These are phyloP conservation scores for Melanerpes aurifrons DNA, from an alignment of 2,113 vertebrate species.

Conservation along the genomic window DNA sequence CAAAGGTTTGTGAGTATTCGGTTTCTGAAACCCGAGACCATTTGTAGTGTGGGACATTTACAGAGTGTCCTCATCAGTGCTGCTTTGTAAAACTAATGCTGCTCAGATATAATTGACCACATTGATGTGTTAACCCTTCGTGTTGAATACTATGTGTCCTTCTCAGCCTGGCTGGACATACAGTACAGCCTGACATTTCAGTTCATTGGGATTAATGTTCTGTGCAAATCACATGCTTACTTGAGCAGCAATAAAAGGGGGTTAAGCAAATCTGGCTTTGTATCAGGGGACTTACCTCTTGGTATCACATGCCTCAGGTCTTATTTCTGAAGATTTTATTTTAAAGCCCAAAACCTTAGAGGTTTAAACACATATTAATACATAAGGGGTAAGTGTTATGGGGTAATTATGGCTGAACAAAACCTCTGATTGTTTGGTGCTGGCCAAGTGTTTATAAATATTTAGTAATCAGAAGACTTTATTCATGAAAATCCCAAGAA, in stretches of 20 bases:
- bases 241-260: conserved; percentile 59
- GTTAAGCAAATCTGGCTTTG: conserved; percentile 69
- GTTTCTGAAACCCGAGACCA: conserved; percentile 43
- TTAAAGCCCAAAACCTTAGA: conserved; percentile 25
- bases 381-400: conserved; percentile 21
- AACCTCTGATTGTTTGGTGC: conserved; percentile 56
- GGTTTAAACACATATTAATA: conserved; percentile 27
- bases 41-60: not conserved
- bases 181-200: conserved; percentile 46
- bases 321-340: conserved; percentile 54
- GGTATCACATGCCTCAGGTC: conserved; percentile 59
- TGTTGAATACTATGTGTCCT: not conserved
- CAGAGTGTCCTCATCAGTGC: not conserved
- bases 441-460: conserved; percentile 56
- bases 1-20: conserved; percentile 11
- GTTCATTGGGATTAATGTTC: conserved; percentile 60
- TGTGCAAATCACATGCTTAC: conserved; percentile 68
- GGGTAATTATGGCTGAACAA: conserved; percentile 51
- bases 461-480: conserved; percentile 52
- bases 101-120: not conserved
- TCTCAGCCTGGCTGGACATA: not conserved
- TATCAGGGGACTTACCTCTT: conserved; percentile 60
- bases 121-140: conserved; percentile 10
- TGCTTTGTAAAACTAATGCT: not conserved
- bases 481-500: conserved; percentile 39